A percentile compares a stretch with the other conserved stretches of the same genome.
phyloP scores from a whole-genome alignment of 2,113 vertebrate species.

The Melanerpes aurifrons region DNA sequence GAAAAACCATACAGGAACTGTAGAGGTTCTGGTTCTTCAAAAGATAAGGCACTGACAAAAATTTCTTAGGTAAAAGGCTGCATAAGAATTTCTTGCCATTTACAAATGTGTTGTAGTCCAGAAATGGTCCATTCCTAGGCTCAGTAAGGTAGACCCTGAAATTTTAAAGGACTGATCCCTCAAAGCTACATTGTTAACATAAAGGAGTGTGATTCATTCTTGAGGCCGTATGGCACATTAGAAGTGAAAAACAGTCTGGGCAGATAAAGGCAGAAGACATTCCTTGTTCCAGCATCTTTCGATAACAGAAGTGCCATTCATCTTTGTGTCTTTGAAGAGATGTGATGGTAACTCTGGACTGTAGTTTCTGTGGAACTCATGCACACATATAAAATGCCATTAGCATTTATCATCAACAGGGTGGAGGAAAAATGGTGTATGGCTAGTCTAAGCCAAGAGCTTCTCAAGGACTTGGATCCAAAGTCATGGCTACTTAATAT shows the following conservation, averaged over 20 bases:
- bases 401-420: constrained; percentile 70
- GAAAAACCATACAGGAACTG: constrained; percentile 66
- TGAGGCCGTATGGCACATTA: constrained; percentile 78
- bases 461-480: constrained; percentile 35
- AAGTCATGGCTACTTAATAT: constrained; percentile 82
- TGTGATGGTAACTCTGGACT: constrained; percentile 66
- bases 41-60: constrained; percentile 89
- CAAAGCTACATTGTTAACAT: constrained; percentile 78
- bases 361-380: constrained; percentile 78
- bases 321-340: constrained; percentile 70
- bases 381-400: constrained; percentile 78
- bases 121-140: constrained; percentile 78
- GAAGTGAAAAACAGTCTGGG: constrained; percentile 80
- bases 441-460: constrained; percentile 70
- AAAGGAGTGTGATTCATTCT: constrained; percentile 72
- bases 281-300: constrained; percentile 68
- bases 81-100: constrained; percentile 83
- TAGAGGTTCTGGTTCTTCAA: constrained; percentile 81
- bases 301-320: constrained; percentile 60
- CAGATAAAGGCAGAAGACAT: constrained; percentile 79
- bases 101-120: constrained; percentile 80
- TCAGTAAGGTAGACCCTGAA: constrained; percentile 81
- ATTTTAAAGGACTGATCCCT: constrained; percentile 79
- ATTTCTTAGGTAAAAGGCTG: constrained; percentile 90
- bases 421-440: constrained; percentile 55